Conservation (phyloP, 2,113 vertebrate species). For the Pitta sordida region DNA sequence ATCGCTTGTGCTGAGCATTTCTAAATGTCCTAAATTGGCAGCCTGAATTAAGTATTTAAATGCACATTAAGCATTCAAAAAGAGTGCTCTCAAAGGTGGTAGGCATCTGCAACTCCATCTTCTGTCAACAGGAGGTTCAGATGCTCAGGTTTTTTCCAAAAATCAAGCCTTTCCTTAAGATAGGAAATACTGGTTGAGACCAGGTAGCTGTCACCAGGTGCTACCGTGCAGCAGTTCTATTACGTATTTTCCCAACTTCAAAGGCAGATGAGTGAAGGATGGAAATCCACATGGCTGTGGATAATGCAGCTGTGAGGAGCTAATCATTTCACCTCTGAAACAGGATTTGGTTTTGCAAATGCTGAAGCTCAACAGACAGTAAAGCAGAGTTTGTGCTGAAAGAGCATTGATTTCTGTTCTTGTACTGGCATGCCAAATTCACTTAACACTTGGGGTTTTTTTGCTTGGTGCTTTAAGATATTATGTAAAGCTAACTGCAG, state of each 20-base stretch:
- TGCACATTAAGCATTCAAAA: neutral
- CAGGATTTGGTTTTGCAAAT: neutral
- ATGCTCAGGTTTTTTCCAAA: neutral
- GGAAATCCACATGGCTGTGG: neutral
- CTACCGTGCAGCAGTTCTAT: neutral
- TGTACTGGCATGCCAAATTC: neutral
- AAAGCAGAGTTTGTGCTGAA: neutral
- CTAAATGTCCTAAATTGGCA: neutral
- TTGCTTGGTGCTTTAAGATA: neutral
- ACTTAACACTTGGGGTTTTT: neutral
- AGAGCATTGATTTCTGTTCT: neutral
- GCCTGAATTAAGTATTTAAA: neutral
- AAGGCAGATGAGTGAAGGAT: neutral
- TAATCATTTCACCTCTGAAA: neutral
- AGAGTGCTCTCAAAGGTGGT: neutral
- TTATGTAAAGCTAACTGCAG: neutral
- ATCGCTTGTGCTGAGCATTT: neutral
- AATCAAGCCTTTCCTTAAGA: neutral
- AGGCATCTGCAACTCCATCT: conserved; percentile 11
- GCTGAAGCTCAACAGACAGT: neutral
- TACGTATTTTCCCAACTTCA: conserved; percentile 12
- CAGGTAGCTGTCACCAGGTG: conserved; percentile 16
- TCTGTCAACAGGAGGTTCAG: conserved; percentile 44
- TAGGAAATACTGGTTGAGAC: neutral
- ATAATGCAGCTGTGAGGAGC: neutral